Evolutionary conservation across 2,797 vertebrate species (phyloP).

Genomic region (Antrozous pallidus): DNA sequence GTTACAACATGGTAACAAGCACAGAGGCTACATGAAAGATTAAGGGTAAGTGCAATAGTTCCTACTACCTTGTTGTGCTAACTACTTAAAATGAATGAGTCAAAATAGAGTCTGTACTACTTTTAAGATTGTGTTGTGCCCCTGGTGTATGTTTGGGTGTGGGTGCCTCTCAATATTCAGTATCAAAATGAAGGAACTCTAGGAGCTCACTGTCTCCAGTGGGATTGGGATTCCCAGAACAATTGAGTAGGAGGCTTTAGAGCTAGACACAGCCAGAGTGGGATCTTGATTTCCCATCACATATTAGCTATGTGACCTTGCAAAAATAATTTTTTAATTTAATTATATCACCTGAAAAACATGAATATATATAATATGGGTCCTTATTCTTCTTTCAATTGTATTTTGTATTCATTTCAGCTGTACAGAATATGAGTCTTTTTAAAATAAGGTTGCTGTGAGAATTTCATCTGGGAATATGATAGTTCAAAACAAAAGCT

Average conservation of each 20-base stretch:
- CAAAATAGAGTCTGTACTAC: not conserved
- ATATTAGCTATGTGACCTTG: not conserved
- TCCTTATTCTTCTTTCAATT: not conserved
- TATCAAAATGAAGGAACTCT: not conserved
- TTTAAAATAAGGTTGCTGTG: not conserved
- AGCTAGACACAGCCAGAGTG: not conserved
- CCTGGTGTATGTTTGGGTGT: not conserved
- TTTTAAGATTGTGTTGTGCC: not conserved
- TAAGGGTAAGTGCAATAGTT: not conserved
- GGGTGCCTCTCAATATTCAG: not conserved
- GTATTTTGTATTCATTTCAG: not conserved
- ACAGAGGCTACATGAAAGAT: not conserved
- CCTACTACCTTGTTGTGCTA: not conserved
- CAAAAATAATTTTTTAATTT: slow-evolving; percentile 3
- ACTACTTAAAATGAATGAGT: slow-evolving; percentile 36
- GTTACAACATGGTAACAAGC: not conserved
- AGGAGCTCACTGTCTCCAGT: not conserved
- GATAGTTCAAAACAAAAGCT: slow-evolving; percentile 3
- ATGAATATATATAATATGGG: not conserved
- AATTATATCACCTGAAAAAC: slow-evolving; percentile 32
- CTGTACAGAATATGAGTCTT: not conserved
- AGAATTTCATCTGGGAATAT: not conserved
- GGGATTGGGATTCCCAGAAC: not conserved
- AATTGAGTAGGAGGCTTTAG: not conserved
- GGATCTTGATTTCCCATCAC: not conserved